phyloP scores from a whole-genome alignment of 2,797 vertebrate species.

The Myoxocephalus aenaeus region DNA sequence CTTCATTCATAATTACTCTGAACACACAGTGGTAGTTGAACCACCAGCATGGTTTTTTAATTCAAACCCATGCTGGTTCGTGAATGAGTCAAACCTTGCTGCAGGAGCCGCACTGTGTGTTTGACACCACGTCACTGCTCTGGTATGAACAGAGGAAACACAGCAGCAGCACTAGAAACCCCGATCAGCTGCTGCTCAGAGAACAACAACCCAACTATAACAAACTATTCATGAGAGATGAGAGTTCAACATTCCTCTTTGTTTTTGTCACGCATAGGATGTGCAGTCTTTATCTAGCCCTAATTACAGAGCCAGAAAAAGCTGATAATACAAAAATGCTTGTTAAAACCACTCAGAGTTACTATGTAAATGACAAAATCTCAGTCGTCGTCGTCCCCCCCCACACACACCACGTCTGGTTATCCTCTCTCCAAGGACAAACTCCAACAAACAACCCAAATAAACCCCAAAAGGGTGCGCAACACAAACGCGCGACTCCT shows the following conservation, averaged over 20 bases:
- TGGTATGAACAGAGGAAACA: constrained; percentile 58
- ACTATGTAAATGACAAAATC: not conserved
- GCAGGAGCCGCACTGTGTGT: constrained; percentile 1
- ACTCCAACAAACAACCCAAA: not conserved
- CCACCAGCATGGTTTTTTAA: not conserved
- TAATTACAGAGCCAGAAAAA: constrained; percentile 9
- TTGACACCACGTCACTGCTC: constrained; percentile 50
- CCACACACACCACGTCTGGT: not conserved
- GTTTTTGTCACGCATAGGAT: not conserved
- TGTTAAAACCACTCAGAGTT: not conserved
- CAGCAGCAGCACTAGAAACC: constrained; percentile 33
- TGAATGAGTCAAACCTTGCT: not conserved
- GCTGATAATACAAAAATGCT: not conserved
- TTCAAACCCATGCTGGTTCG: not conserved
- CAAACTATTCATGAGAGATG: constrained; percentile 20
- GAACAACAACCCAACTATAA: constrained; percentile 20
- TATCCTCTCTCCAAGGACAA: not conserved
- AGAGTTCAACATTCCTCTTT: constrained; percentile 5
- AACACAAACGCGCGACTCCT: constrained; percentile 16
- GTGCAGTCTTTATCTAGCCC: not conserved
- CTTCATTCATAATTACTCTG: not conserved
- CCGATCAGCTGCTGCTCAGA: constrained; percentile 38
- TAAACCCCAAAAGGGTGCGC: not conserved
- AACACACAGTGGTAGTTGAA: not conserved
- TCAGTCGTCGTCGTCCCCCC: not conserved